Conservation (phyloP, 2,797 vertebrate genomes). For the Carcharodon carcharias region DNA sequence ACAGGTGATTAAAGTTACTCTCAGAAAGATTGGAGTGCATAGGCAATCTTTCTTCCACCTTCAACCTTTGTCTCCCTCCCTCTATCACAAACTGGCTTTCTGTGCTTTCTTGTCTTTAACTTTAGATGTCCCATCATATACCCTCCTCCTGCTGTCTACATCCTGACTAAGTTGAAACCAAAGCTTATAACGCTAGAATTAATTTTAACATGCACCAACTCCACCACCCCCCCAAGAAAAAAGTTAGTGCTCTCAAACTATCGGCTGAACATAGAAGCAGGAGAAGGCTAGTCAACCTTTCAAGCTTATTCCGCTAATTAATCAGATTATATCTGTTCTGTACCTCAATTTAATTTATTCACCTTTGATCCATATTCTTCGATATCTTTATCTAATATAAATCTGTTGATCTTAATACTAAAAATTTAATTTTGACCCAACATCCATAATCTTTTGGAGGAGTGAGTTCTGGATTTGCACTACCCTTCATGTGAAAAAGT, state of each 20-base stretch:
- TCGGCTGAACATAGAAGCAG: neutral
- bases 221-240: too few species aligned
- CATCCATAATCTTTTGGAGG: neutral
- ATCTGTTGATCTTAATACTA: neutral
- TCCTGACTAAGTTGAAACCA: too few species aligned
- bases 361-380: neutral
- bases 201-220: too few species aligned
- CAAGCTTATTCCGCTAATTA: neutral
- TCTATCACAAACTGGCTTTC: neutral
- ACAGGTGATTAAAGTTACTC: too few species aligned
- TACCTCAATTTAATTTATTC: neutral
- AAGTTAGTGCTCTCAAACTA: too few species aligned
- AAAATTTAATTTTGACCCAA: slow-evolving; percentile 9
- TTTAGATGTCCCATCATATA: too few species aligned
- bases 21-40: neutral
- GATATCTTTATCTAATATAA: neutral
- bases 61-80: neutral
- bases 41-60: neutral
- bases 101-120: too few species aligned
- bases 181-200: too few species aligned
- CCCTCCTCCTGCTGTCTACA: too few species aligned
- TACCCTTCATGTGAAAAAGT: neutral
- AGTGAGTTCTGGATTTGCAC: neutral
- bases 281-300: neutral
- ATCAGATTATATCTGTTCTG: neutral